Evolutionary conservation across 2,888 invertebrate genomes (phyloP), one percentile per base, ranked within the genome.

Genomic region (Mactromeris polynyma): DNA sequence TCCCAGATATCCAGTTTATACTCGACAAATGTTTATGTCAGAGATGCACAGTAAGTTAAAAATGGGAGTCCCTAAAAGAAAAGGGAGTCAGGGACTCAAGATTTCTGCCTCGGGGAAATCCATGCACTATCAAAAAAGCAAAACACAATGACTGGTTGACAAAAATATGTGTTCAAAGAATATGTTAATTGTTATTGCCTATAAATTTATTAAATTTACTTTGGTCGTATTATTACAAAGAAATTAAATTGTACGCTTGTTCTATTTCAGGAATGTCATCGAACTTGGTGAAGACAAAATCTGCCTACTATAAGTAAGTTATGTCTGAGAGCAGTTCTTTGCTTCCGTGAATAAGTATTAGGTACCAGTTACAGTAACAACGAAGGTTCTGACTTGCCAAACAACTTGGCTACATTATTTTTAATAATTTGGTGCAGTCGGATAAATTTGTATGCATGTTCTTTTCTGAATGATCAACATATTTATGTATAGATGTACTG

Each of bases 251-350:
- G 21, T 77, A 21, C n/a, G n/a, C n/a, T 40, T 77, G 19, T 40
- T 9, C 33, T 21, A n/a, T 84, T 84, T 78, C 54, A 84, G 84
- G 78, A 26, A 54, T 84, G 33, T 54, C 51, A 36, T 42, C 78
- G 14, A 84, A 54, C 14, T 38, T 84, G n/a, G 40, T 73, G n/a
- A 77, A 78, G 40, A 77, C 77, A 46, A 84, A 84, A 38, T 36
- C 84, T 77, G 78, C 54, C 0, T 84, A 84, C 26, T 38, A 36
- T 19, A 78, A 84, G 84, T 84, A 78, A 84, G 84, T 78, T 46
- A 17, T 26, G 31, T 26, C 11, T 40, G 19, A 21, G 19, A 36
- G 4, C 33, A 36, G 1, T 77, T n/a, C 33, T 36, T 33, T 4
- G 36, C 9, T 36, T 36, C 4, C 33, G 11, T 79, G 40, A 1